phyloP scores from a whole-genome alignment of 2,888 invertebrate species.

The Tryphoninae sp. region DNA sequence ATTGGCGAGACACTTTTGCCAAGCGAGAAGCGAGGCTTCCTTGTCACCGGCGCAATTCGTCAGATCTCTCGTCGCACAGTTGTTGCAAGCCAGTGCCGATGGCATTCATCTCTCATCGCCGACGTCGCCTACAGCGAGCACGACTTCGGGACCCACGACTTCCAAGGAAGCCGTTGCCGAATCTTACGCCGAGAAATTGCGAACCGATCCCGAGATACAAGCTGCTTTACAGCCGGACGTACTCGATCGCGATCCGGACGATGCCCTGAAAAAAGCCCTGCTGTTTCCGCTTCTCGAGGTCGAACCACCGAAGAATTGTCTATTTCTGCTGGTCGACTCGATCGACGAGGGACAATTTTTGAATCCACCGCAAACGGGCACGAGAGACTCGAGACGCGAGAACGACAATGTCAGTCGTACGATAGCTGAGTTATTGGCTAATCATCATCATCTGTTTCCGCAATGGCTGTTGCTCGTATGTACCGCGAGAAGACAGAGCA shows the following conservation, averaged over 20 bases:
- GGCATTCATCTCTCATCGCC: constrained; percentile 75
- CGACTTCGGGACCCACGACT: constrained; percentile 82
- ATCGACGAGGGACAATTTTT: constrained; percentile 89
- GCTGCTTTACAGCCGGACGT: constrained; percentile 91
- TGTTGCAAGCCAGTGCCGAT: constrained; percentile 84
- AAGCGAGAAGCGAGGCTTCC: constrained; percentile 92
- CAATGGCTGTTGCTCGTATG: constrained; percentile 96
- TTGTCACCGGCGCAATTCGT: constrained; percentile 93
- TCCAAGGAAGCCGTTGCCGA: constrained; percentile 87
- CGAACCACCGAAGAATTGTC: constrained; percentile 91
- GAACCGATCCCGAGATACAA: constrained; percentile 91
- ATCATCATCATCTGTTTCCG: constrained; percentile 95
- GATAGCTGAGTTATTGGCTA: constrained; percentile 92
- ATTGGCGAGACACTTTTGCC: constrained; percentile 93
- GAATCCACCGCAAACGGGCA: constrained; percentile 76
- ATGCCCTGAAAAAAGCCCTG: constrained; percentile 94
- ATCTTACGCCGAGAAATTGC: constrained; percentile 90
- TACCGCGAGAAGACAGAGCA: constrained; percentile 93
- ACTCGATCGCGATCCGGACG: constrained; percentile 94
- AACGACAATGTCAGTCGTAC: constrained; percentile 83
- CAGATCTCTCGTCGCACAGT: constrained; percentile 91
- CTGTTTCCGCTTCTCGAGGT: constrained; percentile 93
- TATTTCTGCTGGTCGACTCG: constrained; percentile 94
- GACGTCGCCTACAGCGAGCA: constrained; percentile 79
- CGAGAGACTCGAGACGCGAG: constrained; percentile 81